Evolutionary conservation across 1,140 invertebrate genomes (phyloP), one percentile per base, ranked within the genome.

Genomic region (Nebria ingens): DNA sequence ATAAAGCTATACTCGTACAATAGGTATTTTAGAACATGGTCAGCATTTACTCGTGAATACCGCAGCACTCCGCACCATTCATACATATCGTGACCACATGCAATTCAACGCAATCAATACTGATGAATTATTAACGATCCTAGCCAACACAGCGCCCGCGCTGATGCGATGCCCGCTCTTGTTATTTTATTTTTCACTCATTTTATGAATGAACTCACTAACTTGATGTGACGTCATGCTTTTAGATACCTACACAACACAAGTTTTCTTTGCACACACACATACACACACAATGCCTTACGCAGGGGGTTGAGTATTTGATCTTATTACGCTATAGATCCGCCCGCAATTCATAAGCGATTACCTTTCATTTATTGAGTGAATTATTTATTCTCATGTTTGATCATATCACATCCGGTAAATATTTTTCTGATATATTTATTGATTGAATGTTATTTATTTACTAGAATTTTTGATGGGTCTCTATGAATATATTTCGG

Each of bases 311-410:
- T n/a, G n/a, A n/a, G n/a, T n/a, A n/a, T n/a, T n/a, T n/a, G 40
- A 4, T 45, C 15, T 45, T 45, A 4, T 45, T 45, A 45, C 40
- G 40, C 4, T 17, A n/a, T 9, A 12, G 9, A 11, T 45, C 4
- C 9, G 40, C 40, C 15, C 9, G 6, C 40, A 4, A 45, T 4
- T 45, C 40, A 45, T 45, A 17, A 12, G 40, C 17, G 3, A 11
- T 45, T 45, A 9, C 9, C 40, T 45, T 29, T 45, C 40, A 45
- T 45, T 45, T 45, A 45, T 45, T 3, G 9, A 12, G 9, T 45
- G 40, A 45, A 45, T 45, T 45, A 45, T 45, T 45, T 45, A 45
- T 45, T 12, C n/a, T n/a, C n/a, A n/a, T n/a, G n/a, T n/a, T n/a
- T n/a, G n/a, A n/a, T n/a, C n/a, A n/a, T n/a, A n/a, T n/a, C n/a